A percentile compares a stretch with the other conserved stretches of the same genome.
Evolutionary conservation across 2,113 vertebrate genomes (phyloP).

Genomic region (Corydoras sp.): DNA sequence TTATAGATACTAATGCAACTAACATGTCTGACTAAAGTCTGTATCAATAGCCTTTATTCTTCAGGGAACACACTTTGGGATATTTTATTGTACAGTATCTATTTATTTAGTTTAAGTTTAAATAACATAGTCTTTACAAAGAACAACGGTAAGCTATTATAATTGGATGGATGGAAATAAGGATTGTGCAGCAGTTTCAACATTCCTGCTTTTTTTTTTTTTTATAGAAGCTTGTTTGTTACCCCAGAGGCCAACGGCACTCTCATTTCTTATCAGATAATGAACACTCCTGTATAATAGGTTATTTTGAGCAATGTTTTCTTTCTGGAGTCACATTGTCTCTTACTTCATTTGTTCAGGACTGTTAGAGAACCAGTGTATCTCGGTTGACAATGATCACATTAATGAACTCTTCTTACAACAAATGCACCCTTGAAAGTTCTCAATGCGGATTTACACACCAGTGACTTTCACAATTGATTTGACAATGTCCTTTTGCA

Average conservation of each 20-base stretch:
- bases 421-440: neutral
- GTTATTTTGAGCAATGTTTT: constrained; percentile 3
- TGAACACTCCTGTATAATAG: neutral
- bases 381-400: constrained; percentile 6
- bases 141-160: too few relatives aligned
- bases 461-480: neutral
- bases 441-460: neutral
- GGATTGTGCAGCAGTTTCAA: neutral
- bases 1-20: too few relatives aligned
- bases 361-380: neutral
- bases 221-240: neutral
- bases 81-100: too few relatives aligned
- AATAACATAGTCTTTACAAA: too few relatives aligned
- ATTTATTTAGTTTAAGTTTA: too few relatives aligned
- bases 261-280: neutral
- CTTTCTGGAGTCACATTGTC: neutral
- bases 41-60: too few relatives aligned
- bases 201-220: neutral
- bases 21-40: too few relatives aligned
- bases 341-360: neutral
- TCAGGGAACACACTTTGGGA: too few relatives aligned
- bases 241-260: constrained; percentile 22
- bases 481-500: constrained; percentile 11
- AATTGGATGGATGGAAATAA: too few relatives aligned
- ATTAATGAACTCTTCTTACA: constrained; percentile 11